Conservation (phyloP, 2,113 vertebrate species). For the Arenaria interpres region DNA sequence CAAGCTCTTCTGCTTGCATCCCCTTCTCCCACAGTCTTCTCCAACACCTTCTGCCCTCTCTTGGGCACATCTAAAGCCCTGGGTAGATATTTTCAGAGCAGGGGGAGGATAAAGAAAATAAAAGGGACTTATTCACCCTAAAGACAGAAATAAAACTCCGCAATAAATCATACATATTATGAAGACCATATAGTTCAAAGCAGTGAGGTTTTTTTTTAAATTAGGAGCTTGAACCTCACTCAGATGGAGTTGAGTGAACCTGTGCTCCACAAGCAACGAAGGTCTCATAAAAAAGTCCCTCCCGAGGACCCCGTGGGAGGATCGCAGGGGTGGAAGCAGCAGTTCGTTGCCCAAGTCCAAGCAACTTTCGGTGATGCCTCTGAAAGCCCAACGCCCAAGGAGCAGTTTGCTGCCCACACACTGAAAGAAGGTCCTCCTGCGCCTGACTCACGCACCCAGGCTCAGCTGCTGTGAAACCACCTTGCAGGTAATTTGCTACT, state of each 20-base stretch:
- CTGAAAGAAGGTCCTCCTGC: not conserved
- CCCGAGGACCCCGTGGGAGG: accelerated
- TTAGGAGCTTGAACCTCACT: not conserved
- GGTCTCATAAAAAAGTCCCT: not conserved
- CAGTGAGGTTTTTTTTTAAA: too few species aligned
- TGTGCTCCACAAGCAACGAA: not conserved
- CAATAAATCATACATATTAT: not conserved
- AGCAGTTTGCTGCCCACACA: not conserved
- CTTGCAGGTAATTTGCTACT: not conserved
- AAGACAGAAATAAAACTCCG: not conserved
- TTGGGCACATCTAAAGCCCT: not conserved
- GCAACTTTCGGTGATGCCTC: not conserved
- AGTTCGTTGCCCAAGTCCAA: not conserved
- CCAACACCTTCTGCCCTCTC: constrained; percentile 7
- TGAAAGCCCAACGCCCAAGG: not conserved
- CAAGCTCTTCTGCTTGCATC: not conserved
- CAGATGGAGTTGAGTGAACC: not conserved
- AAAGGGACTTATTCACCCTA: not conserved
- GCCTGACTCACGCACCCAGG: accelerated
- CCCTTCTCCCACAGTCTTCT: constrained; percentile 32
- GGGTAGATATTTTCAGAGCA: not conserved
- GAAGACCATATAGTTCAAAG: not conserved
- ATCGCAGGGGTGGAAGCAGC: not conserved
- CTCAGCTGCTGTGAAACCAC: not conserved
- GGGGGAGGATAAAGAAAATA: not conserved